Percentiles rank a stretch among this genome's conserved stretches.
These are phyloP conservation scores for Kryptolebias ocellatus DNA, from an alignment of 2,797 vertebrate species.

Conservation along the genomic window DNA sequence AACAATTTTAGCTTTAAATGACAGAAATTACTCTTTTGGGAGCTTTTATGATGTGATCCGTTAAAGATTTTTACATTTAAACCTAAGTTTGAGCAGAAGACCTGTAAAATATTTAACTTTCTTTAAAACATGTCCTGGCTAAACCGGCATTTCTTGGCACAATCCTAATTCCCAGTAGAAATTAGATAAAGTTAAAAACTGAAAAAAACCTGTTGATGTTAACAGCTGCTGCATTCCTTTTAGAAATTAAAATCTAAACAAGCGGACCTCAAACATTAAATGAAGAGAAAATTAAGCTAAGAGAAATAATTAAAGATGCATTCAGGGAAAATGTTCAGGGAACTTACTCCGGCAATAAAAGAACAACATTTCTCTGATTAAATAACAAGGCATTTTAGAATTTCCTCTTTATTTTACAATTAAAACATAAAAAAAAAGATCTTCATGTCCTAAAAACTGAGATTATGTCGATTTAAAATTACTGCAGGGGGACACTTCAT, in stretches of 20 bases:
- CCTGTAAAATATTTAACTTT: background rate
- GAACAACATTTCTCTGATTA: too few relatives aligned
- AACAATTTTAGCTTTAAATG: slow-evolving; percentile 42
- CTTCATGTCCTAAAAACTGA: too few relatives aligned
- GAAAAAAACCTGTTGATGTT: background rate
- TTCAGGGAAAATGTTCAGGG: background rate
- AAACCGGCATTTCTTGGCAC: slow-evolving; percentile 14
- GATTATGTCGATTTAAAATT: too few relatives aligned
- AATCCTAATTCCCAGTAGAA: slow-evolving; percentile 33
- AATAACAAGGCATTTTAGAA: too few relatives aligned
- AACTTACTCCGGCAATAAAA: too few relatives aligned
- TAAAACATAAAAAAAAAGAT: too few relatives aligned
- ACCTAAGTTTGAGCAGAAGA: slow-evolving; percentile 28
- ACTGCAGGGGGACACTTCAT: too few relatives aligned
- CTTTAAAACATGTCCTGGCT: slow-evolving; percentile 30
- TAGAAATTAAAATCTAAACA: background rate
- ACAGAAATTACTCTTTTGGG: slow-evolving; percentile 22
- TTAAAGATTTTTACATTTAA: slow-evolving; percentile 27
- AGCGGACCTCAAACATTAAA: background rate
- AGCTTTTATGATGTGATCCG: slow-evolving; percentile 6
- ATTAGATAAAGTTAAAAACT: slow-evolving; percentile 32
- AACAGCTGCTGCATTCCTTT: slow-evolving; percentile 14
- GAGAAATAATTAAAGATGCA: background rate
- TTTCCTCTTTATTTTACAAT: too few relatives aligned
- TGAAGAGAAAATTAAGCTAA: too few relatives aligned